Evolutionary conservation across 2,888 invertebrate species (phyloP).

Genomic region (Sminthurinus aureus): DNA sequence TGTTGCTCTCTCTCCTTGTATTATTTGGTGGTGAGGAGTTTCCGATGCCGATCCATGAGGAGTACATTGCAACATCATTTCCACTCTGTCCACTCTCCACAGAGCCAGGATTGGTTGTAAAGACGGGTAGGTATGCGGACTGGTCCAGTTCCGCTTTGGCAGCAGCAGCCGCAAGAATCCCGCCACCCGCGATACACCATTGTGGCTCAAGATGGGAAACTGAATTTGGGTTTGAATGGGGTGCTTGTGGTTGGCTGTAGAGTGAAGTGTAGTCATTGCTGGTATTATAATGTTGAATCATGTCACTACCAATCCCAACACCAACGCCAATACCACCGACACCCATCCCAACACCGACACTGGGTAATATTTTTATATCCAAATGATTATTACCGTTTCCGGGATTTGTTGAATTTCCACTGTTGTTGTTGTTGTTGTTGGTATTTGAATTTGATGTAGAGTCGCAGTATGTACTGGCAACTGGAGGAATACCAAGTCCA

Average conservation of each 20-base stretch:
- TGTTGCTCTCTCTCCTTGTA: slow-evolving; percentile 26
- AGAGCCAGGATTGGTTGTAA: slow-evolving; percentile 25
- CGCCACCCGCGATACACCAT: slow-evolving; percentile 33
- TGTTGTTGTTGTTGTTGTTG: slow-evolving; percentile 9
- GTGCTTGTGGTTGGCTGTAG: neutral
- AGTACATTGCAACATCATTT: slow-evolving; percentile 39
- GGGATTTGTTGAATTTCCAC: neutral
- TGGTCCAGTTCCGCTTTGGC: slow-evolving; percentile 56
- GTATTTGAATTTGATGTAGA: slow-evolving; percentile 42
- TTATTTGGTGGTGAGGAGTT: slow-evolving; percentile 30
- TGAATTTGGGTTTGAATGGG: neutral
- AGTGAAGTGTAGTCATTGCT: slow-evolving; percentile 3
- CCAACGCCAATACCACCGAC: neutral
- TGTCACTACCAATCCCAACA: slow-evolving; percentile 11
- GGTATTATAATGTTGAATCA: slow-evolving; percentile 17
- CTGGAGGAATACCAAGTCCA: neutral
- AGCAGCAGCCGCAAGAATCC: slow-evolving; percentile 52
- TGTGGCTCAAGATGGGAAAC: neutral
- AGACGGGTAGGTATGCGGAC: slow-evolving; percentile 50
- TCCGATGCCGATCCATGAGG: slow-evolving; percentile 28
- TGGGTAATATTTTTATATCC: neutral
- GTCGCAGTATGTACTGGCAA: slow-evolving; percentile 48
- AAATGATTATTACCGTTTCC: neutral
- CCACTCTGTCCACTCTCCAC: slow-evolving; percentile 36
- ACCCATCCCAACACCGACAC: neutral